A percentile compares a stretch with the other conserved stretches of the same genome.
Evolutionary conservation across 2,888 invertebrate species (phyloP).

Genomic region (Herminia tarsipennalis): DNA sequence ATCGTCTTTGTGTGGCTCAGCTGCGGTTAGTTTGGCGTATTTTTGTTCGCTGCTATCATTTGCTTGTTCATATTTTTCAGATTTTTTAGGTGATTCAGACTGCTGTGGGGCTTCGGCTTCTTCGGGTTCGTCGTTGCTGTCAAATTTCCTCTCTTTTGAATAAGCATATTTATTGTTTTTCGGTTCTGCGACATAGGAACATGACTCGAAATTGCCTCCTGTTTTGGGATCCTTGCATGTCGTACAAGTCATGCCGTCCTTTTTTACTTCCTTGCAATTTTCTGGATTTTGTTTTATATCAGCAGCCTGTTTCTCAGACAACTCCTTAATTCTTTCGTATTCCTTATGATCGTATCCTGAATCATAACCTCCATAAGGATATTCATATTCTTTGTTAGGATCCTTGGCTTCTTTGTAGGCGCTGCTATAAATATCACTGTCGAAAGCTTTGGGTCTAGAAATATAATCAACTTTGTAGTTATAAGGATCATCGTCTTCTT

Average conservation of each 20-base stretch:
- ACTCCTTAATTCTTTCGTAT: constrained; percentile 85
- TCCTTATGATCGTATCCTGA: constrained; percentile 83
- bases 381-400: constrained; percentile 74
- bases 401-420: constrained; percentile 75
- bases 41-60: constrained; percentile 61
- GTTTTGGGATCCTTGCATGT: constrained; percentile 91
- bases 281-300: constrained; percentile 87
- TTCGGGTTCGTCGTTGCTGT: constrained; percentile 85
- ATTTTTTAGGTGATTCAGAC: constrained; percentile 61
- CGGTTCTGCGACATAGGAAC: constrained; percentile 91
- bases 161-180: constrained; percentile 90
- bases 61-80: constrained; percentile 64
- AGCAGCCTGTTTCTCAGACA: constrained; percentile 87
- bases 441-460: constrained; percentile 82
- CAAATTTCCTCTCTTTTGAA: constrained; percentile 87
- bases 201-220: constrained; percentile 92
- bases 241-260: constrained; percentile 89
- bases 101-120: constrained; percentile 76
- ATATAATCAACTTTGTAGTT: constrained; percentile 79
- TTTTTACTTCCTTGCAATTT: constrained; percentile 87
- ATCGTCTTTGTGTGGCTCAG: constrained; percentile 57
- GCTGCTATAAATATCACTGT: constrained; percentile 74
- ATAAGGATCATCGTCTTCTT: constrained; percentile 81
- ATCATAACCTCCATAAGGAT: constrained; percentile 75
- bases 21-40: constrained; percentile 55